Evolutionary conservation across 2,888 invertebrate genomes (phyloP).

Genomic region (Ceramica pisi): DNA sequence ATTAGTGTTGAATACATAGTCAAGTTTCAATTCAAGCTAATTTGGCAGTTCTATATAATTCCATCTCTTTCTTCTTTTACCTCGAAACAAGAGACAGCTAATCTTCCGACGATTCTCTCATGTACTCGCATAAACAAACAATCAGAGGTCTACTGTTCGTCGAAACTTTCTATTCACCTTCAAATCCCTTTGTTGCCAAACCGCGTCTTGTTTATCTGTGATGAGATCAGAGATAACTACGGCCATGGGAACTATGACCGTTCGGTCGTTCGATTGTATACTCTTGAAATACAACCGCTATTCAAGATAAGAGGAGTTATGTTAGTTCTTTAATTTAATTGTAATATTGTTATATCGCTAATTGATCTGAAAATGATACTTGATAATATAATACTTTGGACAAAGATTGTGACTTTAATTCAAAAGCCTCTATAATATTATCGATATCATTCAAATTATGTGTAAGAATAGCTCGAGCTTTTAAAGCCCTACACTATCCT

Average conservation of each 20-base stretch:
- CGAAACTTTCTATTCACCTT: slow-evolving; percentile 59
- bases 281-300: slow-evolving; percentile 51
- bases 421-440: not conserved
- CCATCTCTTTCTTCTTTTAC: slow-evolving; percentile 2
- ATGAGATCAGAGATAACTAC: slow-evolving; percentile 69
- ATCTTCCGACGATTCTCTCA: not conserved
- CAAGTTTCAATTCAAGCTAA: not conserved
- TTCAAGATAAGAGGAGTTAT: slow-evolving; percentile 36
- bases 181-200: slow-evolving; percentile 67
- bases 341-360: slow-evolving; percentile 16
- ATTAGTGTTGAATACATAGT: not conserved
- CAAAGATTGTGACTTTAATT: not conserved
- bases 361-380: slow-evolving; percentile 27
- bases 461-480: not conserved
- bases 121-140: slow-evolving; percentile 31
- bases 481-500: not conserved
- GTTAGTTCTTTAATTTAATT: slow-evolving; percentile 25
- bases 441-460: too few relatives aligned
- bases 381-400: not conserved
- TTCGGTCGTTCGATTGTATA: slow-evolving; percentile 56
- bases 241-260: slow-evolving; percentile 64
- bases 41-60: not conserved
- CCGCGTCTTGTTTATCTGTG: slow-evolving; percentile 63
- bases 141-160: slow-evolving; percentile 41
- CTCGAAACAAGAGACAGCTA: not conserved